Conservation (phyloP, 2,113 vertebrate species). For the Osmerus mordax region DNA sequence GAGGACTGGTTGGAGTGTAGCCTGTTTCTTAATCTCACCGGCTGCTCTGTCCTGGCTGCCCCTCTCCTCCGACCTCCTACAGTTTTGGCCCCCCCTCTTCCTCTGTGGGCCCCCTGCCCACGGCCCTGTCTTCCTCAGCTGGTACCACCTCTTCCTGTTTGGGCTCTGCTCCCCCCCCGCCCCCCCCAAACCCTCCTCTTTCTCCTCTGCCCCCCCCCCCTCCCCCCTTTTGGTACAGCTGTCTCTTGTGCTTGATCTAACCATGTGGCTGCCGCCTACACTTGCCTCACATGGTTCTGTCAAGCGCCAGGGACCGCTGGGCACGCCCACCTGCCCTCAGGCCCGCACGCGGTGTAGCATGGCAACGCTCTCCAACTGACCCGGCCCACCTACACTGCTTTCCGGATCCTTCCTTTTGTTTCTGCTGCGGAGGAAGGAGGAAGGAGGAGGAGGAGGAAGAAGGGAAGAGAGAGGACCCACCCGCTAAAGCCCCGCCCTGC, state of each 20-base stretch:
- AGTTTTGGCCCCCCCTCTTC: neutral
- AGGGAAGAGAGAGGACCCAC: neutral
- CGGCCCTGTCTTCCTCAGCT: neutral
- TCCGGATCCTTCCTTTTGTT: conserved; percentile 41
- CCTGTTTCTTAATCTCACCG: conserved; percentile 46
- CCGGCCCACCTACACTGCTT: conserved; percentile 15
- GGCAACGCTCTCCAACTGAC: conserved; percentile 74
- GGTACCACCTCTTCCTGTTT: neutral
- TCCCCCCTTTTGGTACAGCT: conserved; percentile 82
- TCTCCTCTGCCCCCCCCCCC: conserved; percentile 58
- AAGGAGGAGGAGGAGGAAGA: conserved; percentile 8
- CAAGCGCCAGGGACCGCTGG: conserved; percentile 99
- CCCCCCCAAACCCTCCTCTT: conserved; percentile 76
- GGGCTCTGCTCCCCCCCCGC: neutral
- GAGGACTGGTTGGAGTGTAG: neutral
- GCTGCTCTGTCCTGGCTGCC: conserved; percentile 70
- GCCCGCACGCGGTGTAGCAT: conserved; percentile 72
- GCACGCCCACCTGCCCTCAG: conserved; percentile 73
- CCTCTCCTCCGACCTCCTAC: conserved; percentile 16
- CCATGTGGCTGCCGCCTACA: conserved; percentile 98
- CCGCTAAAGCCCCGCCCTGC: neutral
- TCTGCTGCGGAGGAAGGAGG: conserved; percentile 27
- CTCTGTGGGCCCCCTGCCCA: neutral
- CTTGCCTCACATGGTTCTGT: conserved; percentile 99
- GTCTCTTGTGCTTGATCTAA: conserved; percentile 99